phyloP scores from a whole-genome alignment of 2,113 vertebrate genomes.

The Hydrochoerus hydrochaeris region DNA sequence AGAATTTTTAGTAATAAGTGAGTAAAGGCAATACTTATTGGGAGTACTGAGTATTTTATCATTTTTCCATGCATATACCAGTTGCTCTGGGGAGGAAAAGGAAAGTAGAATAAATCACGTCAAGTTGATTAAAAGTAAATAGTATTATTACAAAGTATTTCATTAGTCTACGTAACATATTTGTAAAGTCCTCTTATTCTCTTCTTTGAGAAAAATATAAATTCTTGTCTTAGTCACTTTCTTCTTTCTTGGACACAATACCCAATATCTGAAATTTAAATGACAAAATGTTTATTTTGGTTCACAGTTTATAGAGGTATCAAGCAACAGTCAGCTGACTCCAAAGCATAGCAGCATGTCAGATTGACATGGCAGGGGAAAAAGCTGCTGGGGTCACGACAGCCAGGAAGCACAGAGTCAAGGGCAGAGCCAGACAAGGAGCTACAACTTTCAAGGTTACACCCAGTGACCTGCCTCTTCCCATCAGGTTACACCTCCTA shows the following conservation, averaged over 20 bases:
- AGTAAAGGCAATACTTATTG: not conserved
- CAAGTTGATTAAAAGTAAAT: conserved; percentile 43
- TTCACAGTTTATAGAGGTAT: not conserved
- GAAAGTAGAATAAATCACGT: conserved; percentile 43
- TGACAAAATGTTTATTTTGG: not conserved
- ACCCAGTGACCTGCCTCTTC: not conserved
- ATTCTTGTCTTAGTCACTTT: not conserved
- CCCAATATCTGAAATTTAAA: not conserved
- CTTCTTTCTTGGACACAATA: not conserved
- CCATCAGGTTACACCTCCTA: not conserved
- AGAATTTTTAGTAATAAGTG: conserved; percentile 49
- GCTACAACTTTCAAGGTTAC: not conserved
- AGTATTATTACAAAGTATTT: not conserved
- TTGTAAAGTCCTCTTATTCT: conserved; percentile 31
- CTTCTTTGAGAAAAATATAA: conserved; percentile 46
- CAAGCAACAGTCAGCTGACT: not conserved
- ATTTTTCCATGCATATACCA: conserved; percentile 36
- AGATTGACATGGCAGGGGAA: not conserved
- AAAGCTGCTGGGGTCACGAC: not conserved
- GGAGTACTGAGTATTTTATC: not conserved
- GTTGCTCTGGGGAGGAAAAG: not conserved
- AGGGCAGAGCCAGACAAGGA: not conserved
- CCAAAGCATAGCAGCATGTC: not conserved
- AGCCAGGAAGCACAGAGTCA: not conserved
- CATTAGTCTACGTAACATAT: not conserved